These are phyloP conservation scores for Mirza zaza DNA, from an alignment of 2,113 vertebrate species.

Conservation along the genomic window DNA sequence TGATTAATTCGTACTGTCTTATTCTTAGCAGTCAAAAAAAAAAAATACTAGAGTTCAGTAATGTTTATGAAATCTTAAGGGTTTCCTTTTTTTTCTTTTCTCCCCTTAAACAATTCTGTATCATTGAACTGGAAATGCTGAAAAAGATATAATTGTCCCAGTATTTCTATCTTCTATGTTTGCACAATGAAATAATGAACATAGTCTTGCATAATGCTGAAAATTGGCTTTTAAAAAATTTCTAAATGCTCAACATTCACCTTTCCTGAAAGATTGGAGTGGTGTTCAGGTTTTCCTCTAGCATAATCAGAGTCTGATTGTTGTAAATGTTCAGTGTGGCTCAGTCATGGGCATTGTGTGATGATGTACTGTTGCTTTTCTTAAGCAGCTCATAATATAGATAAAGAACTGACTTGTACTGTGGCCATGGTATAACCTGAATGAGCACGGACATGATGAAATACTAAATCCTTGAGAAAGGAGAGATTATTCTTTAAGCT, in stretches of 20 bases:
- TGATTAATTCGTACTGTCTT: not conserved
- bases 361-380: not conserved
- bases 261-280: not conserved
- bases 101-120: not conserved
- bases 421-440: too few relatives aligned
- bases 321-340: not conserved
- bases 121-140: constrained; percentile 1
- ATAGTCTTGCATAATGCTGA: not conserved
- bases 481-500: not conserved
- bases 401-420: not conserved
- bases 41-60: not conserved
- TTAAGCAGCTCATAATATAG: not conserved
- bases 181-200: not conserved
- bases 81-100: not conserved
- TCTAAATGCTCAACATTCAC: not conserved
- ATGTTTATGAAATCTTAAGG: not conserved
- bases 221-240: not conserved
- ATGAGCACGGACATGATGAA: not conserved
- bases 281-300: not conserved
- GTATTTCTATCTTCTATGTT: not conserved
- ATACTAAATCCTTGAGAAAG: not conserved
- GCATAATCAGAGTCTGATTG: not conserved
- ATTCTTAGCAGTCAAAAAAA: not conserved
- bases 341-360: not conserved
- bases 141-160: not conserved